Base-by-base conservation (phyloP, 2,797 vertebrate species). In the Spinibarbus caldwelli region DNA sequence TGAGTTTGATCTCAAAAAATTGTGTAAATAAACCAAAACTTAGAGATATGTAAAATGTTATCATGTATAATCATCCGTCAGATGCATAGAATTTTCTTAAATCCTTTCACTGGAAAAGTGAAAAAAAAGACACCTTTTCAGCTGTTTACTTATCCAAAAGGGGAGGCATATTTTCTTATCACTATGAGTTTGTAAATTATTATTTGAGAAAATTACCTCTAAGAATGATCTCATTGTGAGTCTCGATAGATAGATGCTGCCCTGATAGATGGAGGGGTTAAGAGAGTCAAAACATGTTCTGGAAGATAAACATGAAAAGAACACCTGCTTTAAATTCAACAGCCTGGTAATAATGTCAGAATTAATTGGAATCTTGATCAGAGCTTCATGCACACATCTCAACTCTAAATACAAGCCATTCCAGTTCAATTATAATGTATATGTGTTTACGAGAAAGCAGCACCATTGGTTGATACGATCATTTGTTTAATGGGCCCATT, bases 21-120 rank as follows among this genome's bases (percentile, higher is more conserved):
- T 92, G 91, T 91, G 92, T 93, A 93, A 94, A 94, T 91, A 94
- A 93, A 94, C 90, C 90, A 67, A 62, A 75, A 67, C 23, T 4
- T 38, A 4, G 62, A 49, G 23, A 45, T n/a, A 10, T 29, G 52
- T 62, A 78, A 62, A 62, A 41, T 45, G 14, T 41, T 77, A 57
- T 54, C 6, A 76, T 15, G 34, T 15, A 23, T 14, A 77, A 17
- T 19, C 14, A 26, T 26, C 23, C 1, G 5, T 26, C 2, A 43
- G 11, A 82, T 29, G 36, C n/a, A 31, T 21, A 29, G 26, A 64
- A 26, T 29, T 2, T 11, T 31, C 36, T 38, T 38, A 29, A 78
- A 64, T 49, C 29, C 2, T 73, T 73, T 49, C n/a, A 73, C 57
- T 21, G 23, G 14, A 72, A 26, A 57, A 43, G n/a, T 72, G 26